Conservation (phyloP, 1,140 invertebrate genomes). For the Drosophila saltans region DNA sequence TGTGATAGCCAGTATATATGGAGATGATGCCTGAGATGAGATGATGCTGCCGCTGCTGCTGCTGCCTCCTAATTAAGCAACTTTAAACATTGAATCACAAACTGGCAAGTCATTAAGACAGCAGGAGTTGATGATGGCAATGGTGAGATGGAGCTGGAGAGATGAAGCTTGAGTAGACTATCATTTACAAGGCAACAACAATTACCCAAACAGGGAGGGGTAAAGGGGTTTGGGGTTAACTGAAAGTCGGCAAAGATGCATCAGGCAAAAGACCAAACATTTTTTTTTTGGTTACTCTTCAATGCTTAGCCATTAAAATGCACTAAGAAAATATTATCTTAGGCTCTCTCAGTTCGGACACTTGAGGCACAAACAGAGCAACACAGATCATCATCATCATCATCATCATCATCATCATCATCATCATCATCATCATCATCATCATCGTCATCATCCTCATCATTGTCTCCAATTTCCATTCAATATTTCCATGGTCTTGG, state of each 20-base stretch:
- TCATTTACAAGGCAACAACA: conserved; percentile 72
- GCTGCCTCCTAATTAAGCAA: conserved; percentile 69
- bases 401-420: conserved; percentile 35
- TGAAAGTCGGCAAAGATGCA: conserved; percentile 65
- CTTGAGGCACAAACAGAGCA: conserved; percentile 45
- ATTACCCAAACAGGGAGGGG: conserved; percentile 43
- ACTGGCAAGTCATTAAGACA: conserved; percentile 74
- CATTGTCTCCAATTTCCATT: conserved; percentile 46
- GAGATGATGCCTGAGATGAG: conserved; percentile 15
- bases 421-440: conserved; percentile 40
- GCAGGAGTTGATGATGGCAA: conserved; percentile 28
- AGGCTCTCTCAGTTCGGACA: conserved; percentile 48
- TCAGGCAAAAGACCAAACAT: conserved; percentile 18
- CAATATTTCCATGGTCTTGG: conserved; percentile 31
- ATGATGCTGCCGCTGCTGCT: background rate
- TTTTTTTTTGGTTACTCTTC: conserved; percentile 39
- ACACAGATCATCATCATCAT: conserved; percentile 28
- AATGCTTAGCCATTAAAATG: conserved; percentile 72
- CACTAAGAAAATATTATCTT: conserved; percentile 78
- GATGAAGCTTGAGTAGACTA: conserved; percentile 33
- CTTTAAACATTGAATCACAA: conserved; percentile 67
- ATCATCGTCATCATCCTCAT: conserved; percentile 27
- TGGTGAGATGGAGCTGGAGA: conserved; percentile 9
- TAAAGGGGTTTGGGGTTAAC: background rate
- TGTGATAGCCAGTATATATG: conserved; percentile 38